These are phyloP conservation scores for Orthonychiurus folsomi DNA, from an alignment of 2,888 invertebrate species.

Conservation along the genomic window DNA sequence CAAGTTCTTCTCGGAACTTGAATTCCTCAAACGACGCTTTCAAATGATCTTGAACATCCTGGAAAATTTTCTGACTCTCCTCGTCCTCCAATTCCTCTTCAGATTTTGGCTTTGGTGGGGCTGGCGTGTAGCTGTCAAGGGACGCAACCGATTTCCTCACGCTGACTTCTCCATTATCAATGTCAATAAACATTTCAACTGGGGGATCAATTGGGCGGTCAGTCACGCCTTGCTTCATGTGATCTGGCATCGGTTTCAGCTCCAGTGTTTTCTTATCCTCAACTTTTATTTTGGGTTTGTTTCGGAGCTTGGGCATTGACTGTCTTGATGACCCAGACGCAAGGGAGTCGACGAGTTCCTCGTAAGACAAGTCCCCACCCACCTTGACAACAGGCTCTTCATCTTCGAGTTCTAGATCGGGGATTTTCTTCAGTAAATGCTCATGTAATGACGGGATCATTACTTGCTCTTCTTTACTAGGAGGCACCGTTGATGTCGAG, in stretches of 20 bases:
- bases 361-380: conserved; percentile 3
- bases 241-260: not conserved
- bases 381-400: conserved; percentile 3
- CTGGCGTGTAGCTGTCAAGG: conserved; percentile 27
- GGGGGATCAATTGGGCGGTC: conserved; percentile 13
- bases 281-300: not conserved
- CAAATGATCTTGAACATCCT: conserved; percentile 10
- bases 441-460: conserved; percentile 5
- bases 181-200: conserved; percentile 36
- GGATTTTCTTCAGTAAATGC: not conserved
- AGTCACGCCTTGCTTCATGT: not conserved
- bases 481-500: not conserved
- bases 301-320: not conserved
- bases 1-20: conserved; percentile 5
- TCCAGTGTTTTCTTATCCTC: not conserved
- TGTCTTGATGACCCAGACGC: not conserved
- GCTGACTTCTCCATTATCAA: conserved; percentile 38
- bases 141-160: conserved; percentile 36
- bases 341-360: not conserved
- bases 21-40: not conserved
- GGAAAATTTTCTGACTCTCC: conserved; percentile 8
- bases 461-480: not conserved
- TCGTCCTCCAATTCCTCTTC: conserved; percentile 20
- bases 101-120: conserved; percentile 19
- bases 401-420: not conserved